These are phyloP conservation scores for Solenopsis fugax DNA, from an alignment of 1,140 invertebrate species.

Conservation along the genomic window DNA sequence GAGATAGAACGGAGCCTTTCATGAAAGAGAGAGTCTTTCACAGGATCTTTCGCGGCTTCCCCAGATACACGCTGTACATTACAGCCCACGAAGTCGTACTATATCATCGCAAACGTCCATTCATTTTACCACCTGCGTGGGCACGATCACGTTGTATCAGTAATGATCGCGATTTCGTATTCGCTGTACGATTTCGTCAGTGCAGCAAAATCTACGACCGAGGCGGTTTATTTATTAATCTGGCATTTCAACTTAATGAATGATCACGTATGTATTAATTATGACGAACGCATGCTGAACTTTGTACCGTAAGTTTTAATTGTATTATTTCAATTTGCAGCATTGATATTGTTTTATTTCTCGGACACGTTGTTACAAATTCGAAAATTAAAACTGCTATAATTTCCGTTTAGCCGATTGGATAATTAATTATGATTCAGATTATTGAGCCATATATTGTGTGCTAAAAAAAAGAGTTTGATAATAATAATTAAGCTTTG, in stretches of 20 bases:
- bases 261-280: background rate
- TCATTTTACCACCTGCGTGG: conserved; percentile 62
- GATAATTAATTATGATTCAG: background rate
- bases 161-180: conserved; percentile 57
- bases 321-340: background rate
- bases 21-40: conserved; percentile 24
- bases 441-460: background rate
- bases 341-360: background rate
- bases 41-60: conserved; percentile 5
- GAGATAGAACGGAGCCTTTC: conserved; percentile 49
- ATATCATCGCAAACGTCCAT: conserved; percentile 42
- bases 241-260: conserved; percentile 7
- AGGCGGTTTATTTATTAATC: conserved; percentile 1
- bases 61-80: conserved; percentile 6
- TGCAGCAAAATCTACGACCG: background rate
- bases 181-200: background rate
- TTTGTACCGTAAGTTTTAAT: background rate
- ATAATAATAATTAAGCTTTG: too few relatives aligned
- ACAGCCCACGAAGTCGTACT: background rate
- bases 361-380: background rate
- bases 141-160: conserved; percentile 16
- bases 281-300: background rate
- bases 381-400: background rate
- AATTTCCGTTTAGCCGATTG: background rate
- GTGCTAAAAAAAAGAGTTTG: too few relatives aligned